A percentile compares a stretch with the other conserved stretches of the same genome.
Conservation (phyloP, 2,888 invertebrate genomes). For the Tanaodytes sp. region DNA sequence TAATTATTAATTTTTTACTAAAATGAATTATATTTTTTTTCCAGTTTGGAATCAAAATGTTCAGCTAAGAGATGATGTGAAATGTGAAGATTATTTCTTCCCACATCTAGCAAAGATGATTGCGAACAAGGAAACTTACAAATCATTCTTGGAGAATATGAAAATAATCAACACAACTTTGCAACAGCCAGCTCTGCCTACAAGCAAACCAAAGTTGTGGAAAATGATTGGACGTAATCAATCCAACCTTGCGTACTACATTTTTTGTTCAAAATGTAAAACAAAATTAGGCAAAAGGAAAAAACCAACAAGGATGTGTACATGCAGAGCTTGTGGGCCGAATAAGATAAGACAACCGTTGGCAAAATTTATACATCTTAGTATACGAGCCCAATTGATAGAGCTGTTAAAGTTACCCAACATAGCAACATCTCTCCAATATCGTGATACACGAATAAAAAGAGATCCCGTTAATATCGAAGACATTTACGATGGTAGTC, state of each 20-base stretch:
- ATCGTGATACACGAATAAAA: conserved; percentile 8
- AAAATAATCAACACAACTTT: not conserved
- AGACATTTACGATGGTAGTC: conserved; percentile 20
- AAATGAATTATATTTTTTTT: no score
- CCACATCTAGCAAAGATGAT: conserved; percentile 7
- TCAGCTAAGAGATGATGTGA: not conserved
- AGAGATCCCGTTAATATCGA: not conserved
- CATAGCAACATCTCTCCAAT: not conserved
- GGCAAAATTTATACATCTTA: not conserved
- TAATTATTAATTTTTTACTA: no score
- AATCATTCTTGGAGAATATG: conserved; percentile 14
- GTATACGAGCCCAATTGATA: conserved; percentile 6
- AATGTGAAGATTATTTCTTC: not conserved
- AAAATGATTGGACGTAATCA: conserved; percentile 5
- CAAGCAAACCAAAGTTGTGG: not conserved
- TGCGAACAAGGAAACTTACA: conserved; percentile 1
- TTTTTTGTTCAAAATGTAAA: conserved; percentile 8
- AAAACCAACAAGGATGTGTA: not conserved
- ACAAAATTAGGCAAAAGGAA: conserved; percentile 2
- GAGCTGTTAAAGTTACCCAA: not conserved
- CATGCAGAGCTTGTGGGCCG: not conserved
- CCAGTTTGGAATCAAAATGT: not conserved
- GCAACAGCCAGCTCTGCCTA: not conserved
- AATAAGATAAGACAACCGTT: not conserved
- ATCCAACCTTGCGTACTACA: not conserved